These are phyloP conservation scores for Limosa lapponica DNA, from an alignment of 2,797 vertebrate genomes.

Conservation along the genomic window DNA sequence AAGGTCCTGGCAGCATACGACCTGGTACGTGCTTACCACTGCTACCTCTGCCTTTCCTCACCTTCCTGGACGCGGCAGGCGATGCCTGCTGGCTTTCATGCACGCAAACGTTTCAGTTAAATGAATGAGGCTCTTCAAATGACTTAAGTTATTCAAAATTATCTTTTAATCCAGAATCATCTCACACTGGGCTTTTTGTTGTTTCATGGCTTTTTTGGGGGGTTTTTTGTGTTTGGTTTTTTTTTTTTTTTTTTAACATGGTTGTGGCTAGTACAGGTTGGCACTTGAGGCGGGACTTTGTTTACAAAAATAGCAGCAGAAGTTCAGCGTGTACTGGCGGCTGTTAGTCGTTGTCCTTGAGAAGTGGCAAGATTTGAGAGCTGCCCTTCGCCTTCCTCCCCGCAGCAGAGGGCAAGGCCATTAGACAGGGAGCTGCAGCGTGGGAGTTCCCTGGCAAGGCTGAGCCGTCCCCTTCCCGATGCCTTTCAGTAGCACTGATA, in stretches of 20 bases:
- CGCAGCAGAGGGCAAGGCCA: neutral
- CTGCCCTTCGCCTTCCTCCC: neutral
- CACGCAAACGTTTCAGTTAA: neutral
- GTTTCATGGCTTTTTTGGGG: neutral
- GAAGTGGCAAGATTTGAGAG: neutral
- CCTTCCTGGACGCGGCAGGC: fast-evolving
- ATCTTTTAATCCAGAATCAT: neutral
- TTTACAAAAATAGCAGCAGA: neutral
- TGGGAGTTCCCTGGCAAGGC: neutral
- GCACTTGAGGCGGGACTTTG: neutral
- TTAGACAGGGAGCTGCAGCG: neutral
- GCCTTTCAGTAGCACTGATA: neutral
- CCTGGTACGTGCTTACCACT: constrained; percentile 78
- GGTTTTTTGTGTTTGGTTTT: neutral
- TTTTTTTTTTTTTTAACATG: fast-evolving
- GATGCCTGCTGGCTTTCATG: fast-evolving
- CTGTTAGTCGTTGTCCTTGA: neutral
- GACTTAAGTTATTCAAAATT: neutral
- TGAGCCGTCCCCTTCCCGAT: fast-evolving
- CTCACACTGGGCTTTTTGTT: neutral
- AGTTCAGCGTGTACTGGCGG: neutral
- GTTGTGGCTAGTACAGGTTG: neutral
- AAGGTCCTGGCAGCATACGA: constrained; percentile 91
- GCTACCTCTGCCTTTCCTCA: neutral
- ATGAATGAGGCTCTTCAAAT: neutral